These are phyloP conservation scores for Drosophila bipectinata DNA, from an alignment of 1,140 invertebrate species.

Conservation along the genomic window DNA sequence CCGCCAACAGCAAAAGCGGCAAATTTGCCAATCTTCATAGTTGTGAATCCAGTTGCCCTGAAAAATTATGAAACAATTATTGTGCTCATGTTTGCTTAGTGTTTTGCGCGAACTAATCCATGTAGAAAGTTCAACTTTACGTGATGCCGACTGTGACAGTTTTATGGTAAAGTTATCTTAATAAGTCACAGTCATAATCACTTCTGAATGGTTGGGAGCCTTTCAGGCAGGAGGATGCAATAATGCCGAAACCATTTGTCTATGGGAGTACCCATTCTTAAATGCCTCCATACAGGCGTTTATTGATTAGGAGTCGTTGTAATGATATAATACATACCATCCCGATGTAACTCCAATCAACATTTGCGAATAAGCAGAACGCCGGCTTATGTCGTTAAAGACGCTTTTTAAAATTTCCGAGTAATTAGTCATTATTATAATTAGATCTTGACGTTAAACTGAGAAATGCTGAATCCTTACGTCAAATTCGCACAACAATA, in stretches of 20 bases:
- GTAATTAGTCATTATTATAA: slow-evolving; percentile 43
- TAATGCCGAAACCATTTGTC: neutral
- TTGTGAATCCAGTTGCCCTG: slow-evolving; percentile 94
- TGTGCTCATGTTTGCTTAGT: too few relatives aligned
- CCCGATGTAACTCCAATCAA: slow-evolving; percentile 93
- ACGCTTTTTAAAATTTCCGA: slow-evolving; percentile 90
- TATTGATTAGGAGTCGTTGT: slow-evolving; percentile 2
- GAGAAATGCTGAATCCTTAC: slow-evolving; percentile 9
- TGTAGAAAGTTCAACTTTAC: neutral
- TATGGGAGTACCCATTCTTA: neutral
- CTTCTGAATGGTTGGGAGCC: neutral
- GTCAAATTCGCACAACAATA: slow-evolving; percentile 36
- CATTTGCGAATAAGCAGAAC: slow-evolving; percentile 94
- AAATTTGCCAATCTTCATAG: slow-evolving; percentile 96
- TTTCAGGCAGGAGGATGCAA: neutral
- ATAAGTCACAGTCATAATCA: too few relatives aligned
- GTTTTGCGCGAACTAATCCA: neutral
- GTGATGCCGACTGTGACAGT: neutral
- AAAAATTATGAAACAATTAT: slow-evolving; percentile 3
- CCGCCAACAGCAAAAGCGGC: slow-evolving; percentile 95
- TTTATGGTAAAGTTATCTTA: too few relatives aligned
- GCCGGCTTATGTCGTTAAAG: slow-evolving; percentile 91
- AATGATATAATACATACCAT: slow-evolving; percentile 87
- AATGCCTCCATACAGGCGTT: neutral
- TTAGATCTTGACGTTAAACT: slow-evolving; percentile 34